A percentile compares a stretch with the other conserved stretches of the same genome.
Conservation (phyloP, 2,888 invertebrate genomes). For the Bhutanitis thaidina region DNA sequence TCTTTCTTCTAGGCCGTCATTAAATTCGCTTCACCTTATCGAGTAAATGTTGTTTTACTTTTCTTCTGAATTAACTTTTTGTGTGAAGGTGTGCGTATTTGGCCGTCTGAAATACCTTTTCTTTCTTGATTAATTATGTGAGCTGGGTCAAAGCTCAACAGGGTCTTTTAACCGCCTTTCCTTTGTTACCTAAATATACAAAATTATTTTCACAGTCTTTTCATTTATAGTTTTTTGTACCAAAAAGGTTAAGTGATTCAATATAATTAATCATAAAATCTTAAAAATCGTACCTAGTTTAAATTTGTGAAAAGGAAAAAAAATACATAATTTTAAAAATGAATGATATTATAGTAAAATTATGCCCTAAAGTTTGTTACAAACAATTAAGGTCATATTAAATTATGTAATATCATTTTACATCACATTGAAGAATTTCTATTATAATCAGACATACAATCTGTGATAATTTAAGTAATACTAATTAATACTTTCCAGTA, state of each 20-base stretch:
- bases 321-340: no score
- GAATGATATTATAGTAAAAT: no score
- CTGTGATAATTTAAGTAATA: no score
- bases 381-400: no score
- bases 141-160: constrained; percentile 9
- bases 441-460: no score
- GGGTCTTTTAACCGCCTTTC: constrained; percentile 15
- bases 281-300: neutral
- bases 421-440: no score
- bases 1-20: neutral
- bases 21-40: constrained; percentile 14
- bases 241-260: neutral
- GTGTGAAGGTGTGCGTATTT: constrained; percentile 16
- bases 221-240: constrained; percentile 9
- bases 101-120: constrained; percentile 13
- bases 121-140: constrained; percentile 21
- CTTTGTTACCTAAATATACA: constrained; percentile 20
- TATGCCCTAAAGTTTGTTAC: no score
- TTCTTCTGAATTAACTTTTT: constrained; percentile 18
- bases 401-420: no score
- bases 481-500: no score
- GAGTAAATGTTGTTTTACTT: constrained; percentile 17
- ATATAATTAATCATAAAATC: neutral
- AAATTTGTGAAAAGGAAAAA: neutral
- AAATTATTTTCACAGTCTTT: constrained; percentile 19